Base-by-base conservation (phyloP, 2,888 invertebrate species). In the Cerceris ruficornis region DNA sequence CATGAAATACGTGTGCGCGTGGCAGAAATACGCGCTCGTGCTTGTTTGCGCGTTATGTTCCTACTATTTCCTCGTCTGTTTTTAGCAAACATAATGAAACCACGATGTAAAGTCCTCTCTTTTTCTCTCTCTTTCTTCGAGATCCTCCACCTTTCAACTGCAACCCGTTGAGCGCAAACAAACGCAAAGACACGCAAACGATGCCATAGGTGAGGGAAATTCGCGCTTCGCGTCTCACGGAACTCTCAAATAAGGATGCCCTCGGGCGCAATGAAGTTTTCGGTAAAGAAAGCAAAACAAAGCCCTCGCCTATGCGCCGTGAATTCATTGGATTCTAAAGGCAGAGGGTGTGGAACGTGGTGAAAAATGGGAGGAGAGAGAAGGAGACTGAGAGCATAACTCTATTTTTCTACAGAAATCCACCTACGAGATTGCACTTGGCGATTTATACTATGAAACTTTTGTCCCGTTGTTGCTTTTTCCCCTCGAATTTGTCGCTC, bases 241-340 rank as follows among this genome's bases (percentile, higher is more conserved):
- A 60, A 11, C 52, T 14, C 41, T 60, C 59, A 39, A 78, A 77
- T 77, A 52, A 43, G 55, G 42, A 68, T 46, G 55, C 52, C 70
- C 68, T 49, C 17, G 60, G 67, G 64, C 60, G 39, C 50, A n/a
- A 52, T 15, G 68, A 46, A 59, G 59, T 71, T 71, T 7, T 28
- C 28, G 43, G 41, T 28, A 71, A 78, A 77, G 65, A 46, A 72
- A 69, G 60, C 55, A 71, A 68, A 77, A 71, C 59, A 52, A 17
- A 11, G 13, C 17, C 6, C 41, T 15, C 13, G 13, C 6, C 28
- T 61, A 42, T 52, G 50, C 13, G 59, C 60, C 17, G 55, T 42
- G 77, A 78, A 78, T 77, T 77, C 68, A 72, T 78, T 54, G 64
- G 41, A 78, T 65, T 78, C 64, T n/a, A 60, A 65, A 43, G 60